phyloP scores from a whole-genome alignment of 2,888 invertebrate genomes.

The Balanococcus diminutus region DNA sequence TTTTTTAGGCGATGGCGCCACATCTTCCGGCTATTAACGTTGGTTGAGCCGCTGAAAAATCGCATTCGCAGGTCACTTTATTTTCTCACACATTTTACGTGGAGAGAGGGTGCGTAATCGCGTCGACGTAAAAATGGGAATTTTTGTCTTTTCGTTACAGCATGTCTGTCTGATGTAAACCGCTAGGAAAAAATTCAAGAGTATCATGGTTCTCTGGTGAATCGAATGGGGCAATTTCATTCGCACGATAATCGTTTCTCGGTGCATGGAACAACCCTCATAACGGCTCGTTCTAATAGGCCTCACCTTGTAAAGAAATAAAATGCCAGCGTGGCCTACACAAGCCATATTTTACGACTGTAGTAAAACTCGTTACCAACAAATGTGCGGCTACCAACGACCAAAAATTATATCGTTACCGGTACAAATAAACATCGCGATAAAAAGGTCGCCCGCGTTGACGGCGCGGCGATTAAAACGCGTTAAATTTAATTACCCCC shows the following conservation, averaged over 20 bases:
- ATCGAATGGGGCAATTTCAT: not conserved
- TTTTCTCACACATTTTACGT: not conserved
- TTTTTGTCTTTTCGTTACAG: not conserved
- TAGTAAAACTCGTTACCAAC: conserved; percentile 19
- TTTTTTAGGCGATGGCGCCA: not conserved
- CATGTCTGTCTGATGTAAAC: not conserved
- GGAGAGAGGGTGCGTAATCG: not conserved
- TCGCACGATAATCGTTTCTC: not conserved
- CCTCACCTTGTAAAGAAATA: not conserved
- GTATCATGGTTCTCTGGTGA: not conserved
- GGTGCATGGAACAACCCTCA: not conserved
- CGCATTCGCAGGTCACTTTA: not conserved
- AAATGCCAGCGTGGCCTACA: not conserved
- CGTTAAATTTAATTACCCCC: conserved; percentile 20
- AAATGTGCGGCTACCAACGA: not conserved
- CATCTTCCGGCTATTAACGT: not conserved
- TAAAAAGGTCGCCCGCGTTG: not conserved
- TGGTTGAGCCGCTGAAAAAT: not conserved
- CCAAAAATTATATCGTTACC: not conserved
- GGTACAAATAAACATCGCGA: conserved; percentile 10
- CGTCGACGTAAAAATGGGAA: too few species aligned
- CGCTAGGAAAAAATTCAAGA: not conserved
- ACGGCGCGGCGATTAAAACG: conserved; percentile 6
- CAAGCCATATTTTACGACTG: not conserved
- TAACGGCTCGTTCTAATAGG: not conserved